phyloP scores from a whole-genome alignment of 2,888 invertebrate genomes.

The Sericinus montela region DNA sequence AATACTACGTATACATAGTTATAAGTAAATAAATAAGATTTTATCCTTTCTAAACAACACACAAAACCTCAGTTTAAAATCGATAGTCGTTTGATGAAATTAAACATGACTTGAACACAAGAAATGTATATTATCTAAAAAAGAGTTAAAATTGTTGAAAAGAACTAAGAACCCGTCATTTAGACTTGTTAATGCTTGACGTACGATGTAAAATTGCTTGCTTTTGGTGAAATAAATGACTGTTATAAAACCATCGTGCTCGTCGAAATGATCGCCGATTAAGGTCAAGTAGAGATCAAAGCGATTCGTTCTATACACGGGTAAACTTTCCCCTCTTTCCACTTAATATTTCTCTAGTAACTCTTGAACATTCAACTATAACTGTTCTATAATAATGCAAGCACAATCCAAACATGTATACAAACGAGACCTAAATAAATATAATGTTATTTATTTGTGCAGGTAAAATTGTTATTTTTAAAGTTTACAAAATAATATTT shows the following conservation, averaged over 20 bases:
- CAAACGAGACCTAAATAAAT: no score
- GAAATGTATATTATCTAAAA: background rate
- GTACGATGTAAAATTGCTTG: conserved; percentile 12
- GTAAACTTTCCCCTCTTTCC: conserved; percentile 10
- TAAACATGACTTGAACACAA: background rate
- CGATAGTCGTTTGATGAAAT: background rate
- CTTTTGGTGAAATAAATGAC: conserved; percentile 11
- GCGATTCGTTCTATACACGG: conserved; percentile 11
- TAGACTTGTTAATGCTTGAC: conserved; percentile 5
- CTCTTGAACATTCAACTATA: background rate
- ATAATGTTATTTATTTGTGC: no score
- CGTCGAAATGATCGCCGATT: conserved; percentile 17
- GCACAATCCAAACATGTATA: background rate
- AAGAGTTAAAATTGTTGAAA: background rate
- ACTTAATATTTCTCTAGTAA: conserved; percentile 5
- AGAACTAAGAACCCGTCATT: background rate
- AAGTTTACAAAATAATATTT: no score
- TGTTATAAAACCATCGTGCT: conserved; percentile 4
- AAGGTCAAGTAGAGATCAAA: conserved; percentile 20
- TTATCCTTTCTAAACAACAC: no score
- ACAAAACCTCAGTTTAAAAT: conserved; percentile 16
- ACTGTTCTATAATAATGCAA: conserved; percentile 2
- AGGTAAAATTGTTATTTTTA: no score
- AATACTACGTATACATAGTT: no score
- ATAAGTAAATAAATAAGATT: no score